A percentile compares a stretch with the other conserved stretches of the same genome.
Evolutionary conservation across 2,888 invertebrate species (phyloP).

Genomic region (Yponomeuta cagnagella): DNA sequence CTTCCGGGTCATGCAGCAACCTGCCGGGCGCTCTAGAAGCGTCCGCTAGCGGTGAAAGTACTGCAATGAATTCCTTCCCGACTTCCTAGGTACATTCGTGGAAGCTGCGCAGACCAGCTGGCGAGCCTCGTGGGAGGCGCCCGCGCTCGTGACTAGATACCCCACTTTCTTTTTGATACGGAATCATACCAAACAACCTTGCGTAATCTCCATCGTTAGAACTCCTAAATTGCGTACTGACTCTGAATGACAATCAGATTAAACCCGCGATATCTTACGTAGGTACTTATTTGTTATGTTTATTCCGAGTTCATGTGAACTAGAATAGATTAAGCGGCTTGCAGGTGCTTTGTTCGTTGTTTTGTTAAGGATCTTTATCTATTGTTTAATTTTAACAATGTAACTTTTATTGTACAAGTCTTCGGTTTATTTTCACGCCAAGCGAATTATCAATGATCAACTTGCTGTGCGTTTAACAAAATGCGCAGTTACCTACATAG

Average conservation of each 20-base stretch:
- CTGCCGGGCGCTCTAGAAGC: not conserved
- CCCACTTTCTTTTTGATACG: conserved; percentile 44
- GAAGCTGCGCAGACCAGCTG: not conserved
- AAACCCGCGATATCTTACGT: not conserved
- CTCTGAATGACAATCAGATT: not conserved
- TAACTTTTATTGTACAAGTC: conserved; percentile 4
- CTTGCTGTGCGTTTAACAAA: conserved; percentile 21
- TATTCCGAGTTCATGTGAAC: not conserved
- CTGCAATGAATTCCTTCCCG: conserved; percentile 18
- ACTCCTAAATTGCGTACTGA: not conserved
- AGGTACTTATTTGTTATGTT: not conserved
- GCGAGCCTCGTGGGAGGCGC: conserved; percentile 17
- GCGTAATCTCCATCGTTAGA: conserved; percentile 32
- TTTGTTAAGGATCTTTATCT: not conserved
- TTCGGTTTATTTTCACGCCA: conserved; percentile 2
- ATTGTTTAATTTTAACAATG: not conserved
- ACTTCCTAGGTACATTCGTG: conserved; percentile 13
- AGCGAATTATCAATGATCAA: not conserved
- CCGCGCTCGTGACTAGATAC: conserved; percentile 14
- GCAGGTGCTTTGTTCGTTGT: not conserved
- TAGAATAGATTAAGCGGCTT: not conserved
- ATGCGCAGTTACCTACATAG: not conserved
- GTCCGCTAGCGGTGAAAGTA: conserved; percentile 15
- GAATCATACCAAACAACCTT: conserved; percentile 29
- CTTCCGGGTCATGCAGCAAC: not conserved